Percentiles rank a stretch among this genome's conserved stretches.
Conservation (phyloP, 2,888 invertebrate species). For the Dasysyrphus albostriatus region DNA sequence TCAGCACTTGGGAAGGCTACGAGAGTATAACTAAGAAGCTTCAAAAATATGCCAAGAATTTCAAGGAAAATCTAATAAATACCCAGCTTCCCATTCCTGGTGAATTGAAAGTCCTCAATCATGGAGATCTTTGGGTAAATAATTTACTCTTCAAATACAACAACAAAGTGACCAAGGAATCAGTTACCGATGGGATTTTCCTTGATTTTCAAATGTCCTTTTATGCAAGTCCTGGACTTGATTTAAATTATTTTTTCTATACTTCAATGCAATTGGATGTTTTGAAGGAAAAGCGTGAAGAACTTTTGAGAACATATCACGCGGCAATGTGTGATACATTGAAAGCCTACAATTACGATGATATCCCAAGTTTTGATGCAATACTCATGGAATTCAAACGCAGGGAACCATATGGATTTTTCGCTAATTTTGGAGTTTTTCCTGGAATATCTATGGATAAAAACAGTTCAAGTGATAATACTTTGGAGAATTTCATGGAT, state of each 20-base stretch:
- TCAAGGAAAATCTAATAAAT: slow-evolving; percentile 76
- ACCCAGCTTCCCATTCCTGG: slow-evolving; percentile 68
- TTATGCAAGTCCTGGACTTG: slow-evolving; percentile 82
- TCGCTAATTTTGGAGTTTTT: slow-evolving; percentile 79
- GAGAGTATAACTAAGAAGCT: slow-evolving; percentile 82
- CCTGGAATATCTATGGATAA: slow-evolving; percentile 80
- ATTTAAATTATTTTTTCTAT: slow-evolving; percentile 82
- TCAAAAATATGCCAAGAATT: slow-evolving; percentile 77
- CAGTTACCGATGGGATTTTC: slow-evolving; percentile 79
- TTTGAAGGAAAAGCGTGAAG: slow-evolving; percentile 78
- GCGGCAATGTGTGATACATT: slow-evolving; percentile 78
- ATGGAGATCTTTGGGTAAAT: slow-evolving; percentile 85
- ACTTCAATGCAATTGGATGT: slow-evolving; percentile 80
- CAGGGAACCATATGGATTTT: slow-evolving; percentile 80
- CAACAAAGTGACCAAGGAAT: slow-evolving; percentile 74
- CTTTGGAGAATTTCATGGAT: slow-evolving; percentile 79
- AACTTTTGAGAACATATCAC: slow-evolving; percentile 79
- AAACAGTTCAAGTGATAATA: slow-evolving; percentile 78
- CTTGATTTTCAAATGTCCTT: slow-evolving; percentile 81
- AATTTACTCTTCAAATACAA: slow-evolving; percentile 84
- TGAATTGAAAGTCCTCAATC: slow-evolving; percentile 83
- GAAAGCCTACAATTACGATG: slow-evolving; percentile 68
- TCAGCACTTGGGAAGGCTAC: slow-evolving; percentile 79
- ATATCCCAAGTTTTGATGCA: slow-evolving; percentile 79
- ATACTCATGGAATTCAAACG: slow-evolving; percentile 78